phyloP scores from a whole-genome alignment of 2,888 invertebrate genomes.

The Meloe dianella region DNA sequence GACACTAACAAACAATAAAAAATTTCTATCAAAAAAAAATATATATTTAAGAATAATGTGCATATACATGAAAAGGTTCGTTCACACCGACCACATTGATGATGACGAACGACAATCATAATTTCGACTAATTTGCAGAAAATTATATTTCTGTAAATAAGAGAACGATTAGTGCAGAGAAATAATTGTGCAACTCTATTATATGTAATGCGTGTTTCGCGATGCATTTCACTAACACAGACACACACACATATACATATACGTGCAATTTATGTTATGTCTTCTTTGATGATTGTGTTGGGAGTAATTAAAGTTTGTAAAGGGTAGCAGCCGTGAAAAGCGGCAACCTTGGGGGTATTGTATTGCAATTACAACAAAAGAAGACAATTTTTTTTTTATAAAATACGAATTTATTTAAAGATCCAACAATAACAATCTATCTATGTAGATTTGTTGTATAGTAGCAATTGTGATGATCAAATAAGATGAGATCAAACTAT shows the following conservation, averaged over 20 bases:
- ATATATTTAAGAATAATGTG: neutral
- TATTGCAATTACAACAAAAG: neutral
- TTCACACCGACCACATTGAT: neutral
- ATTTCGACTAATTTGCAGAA: constrained; percentile 42
- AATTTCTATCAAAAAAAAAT: too few species aligned
- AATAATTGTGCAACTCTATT: too few species aligned
- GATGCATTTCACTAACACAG: constrained; percentile 37
- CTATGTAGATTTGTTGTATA: neutral
- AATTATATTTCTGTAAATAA: constrained; percentile 36
- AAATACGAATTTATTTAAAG: neutral
- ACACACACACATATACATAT: constrained; percentile 25
- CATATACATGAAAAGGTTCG: neutral
- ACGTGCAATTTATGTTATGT: constrained; percentile 5
- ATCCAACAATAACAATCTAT: neutral
- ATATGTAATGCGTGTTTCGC: constrained; percentile 42
- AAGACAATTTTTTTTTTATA: neutral
- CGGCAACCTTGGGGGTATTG: neutral
- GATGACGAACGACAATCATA: too few species aligned
- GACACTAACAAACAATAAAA: neutral
- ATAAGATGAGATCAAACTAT: constrained; percentile 7
- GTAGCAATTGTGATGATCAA: neutral
- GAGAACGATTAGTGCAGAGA: too few species aligned
- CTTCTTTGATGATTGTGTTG: neutral
- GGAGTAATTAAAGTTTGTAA: neutral
- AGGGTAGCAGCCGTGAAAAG: neutral